Evolutionary conservation across 2,888 invertebrate species (phyloP), one percentile per base, ranked within the genome.

Genomic region (Plebejus melissa): DNA sequence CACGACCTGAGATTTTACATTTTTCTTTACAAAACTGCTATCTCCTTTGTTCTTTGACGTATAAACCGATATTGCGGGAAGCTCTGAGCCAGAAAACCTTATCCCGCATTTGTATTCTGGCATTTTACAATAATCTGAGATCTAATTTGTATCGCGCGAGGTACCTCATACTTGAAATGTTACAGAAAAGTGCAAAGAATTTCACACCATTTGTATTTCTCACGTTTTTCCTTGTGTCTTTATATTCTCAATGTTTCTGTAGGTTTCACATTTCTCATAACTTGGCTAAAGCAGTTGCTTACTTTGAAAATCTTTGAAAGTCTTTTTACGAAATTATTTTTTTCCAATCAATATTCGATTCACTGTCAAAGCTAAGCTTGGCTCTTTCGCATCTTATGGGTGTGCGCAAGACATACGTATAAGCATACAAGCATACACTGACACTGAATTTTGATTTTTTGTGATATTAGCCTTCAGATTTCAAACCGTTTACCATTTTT

Each of bases 91-190:
- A 60, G 22, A 9, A 9, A 9, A 28, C 9, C 9, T 54, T 6
- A 58, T 58, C 9, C 28, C 60, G 11, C 60, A 22, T 58, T 58
- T 58, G 60, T 60, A 60, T 60, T 60, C 60, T 60, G 28, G 60
- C 22, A 4, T 60, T 60, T 28, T 60, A 2, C 28, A 22, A 58
- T 5, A 58, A 22, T 60, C 28, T 60, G 22, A 7, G 28, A 28
- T 60, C 60, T 60, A 60, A 60, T 22, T 60, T 60, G 60, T 60
- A 28, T 11, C 11, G 9, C 60, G 22, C 7, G 28, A 60, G 60
- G 7, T 60, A 28, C 9, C 11, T 28, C 9, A 60, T 7, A 22
- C 58, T 28, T 60, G 58, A 60, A 60, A 22, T 60, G 58, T 58
- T 58, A 58, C 54, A 54, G 54, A 54, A 54, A 54, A 54, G 16